phyloP scores from a whole-genome alignment of 2,888 invertebrate genomes.

The Parnassius glacialis region DNA sequence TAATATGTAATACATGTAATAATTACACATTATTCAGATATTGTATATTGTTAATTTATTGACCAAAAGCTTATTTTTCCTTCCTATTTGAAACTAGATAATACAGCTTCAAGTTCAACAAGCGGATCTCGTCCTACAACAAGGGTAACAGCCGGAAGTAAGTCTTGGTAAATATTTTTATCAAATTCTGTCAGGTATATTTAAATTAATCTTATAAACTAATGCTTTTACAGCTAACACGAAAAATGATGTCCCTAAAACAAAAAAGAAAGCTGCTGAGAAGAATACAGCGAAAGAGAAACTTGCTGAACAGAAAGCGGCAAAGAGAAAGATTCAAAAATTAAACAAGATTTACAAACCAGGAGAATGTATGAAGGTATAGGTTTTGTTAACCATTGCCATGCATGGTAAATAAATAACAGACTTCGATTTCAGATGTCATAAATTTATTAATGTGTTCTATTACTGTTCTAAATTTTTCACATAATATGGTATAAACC shows the following conservation, averaged over 20 bases:
- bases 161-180: slow-evolving; percentile 8
- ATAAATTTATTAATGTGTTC: too few relatives aligned
- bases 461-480: too few relatives aligned
- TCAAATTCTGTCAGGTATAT: neutral
- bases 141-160: slow-evolving; percentile 10
- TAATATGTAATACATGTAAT: neutral
- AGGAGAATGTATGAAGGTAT: slow-evolving; percentile 75
- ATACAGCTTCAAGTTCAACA: slow-evolving; percentile 10
- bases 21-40: neutral
- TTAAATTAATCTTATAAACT: neutral
- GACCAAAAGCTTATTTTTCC: neutral
- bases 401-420: too few relatives aligned
- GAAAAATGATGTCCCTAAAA: slow-evolving; percentile 21
- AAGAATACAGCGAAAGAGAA: slow-evolving; percentile 37
- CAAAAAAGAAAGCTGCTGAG: slow-evolving; percentile 21
- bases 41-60: neutral
- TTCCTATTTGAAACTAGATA: neutral
- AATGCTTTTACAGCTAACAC: slow-evolving; percentile 7
- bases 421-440: too few relatives aligned
- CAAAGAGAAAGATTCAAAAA: slow-evolving; percentile 37
- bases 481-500: too few relatives aligned
- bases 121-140: neutral
- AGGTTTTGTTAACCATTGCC: neutral
- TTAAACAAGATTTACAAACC: slow-evolving; percentile 60
- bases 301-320: slow-evolving; percentile 39